Evolutionary conservation across 2,113 vertebrate species (phyloP).

Genomic region (Rhabdomys dilectus): DNA sequence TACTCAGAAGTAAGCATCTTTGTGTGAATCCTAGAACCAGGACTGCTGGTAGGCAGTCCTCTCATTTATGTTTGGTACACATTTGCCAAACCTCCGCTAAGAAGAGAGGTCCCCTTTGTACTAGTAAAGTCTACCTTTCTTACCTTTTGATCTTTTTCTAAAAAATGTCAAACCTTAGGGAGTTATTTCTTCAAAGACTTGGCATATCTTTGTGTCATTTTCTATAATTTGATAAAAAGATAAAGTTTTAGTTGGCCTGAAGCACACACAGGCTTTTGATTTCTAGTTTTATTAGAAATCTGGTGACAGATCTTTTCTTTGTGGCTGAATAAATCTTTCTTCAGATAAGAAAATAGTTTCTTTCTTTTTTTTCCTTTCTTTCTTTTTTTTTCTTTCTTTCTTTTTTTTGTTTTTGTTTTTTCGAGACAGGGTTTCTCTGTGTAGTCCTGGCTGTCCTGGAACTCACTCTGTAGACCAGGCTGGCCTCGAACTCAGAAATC

Average conservation of each 20-base stretch:
- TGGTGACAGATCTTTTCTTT: slow-evolving; percentile 20
- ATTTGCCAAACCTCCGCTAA: background rate
- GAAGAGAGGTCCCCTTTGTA: background rate
- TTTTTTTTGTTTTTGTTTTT: no score
- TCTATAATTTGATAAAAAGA: slow-evolving; percentile 46
- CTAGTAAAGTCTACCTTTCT: background rate
- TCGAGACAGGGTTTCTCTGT: no score
- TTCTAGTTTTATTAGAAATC: slow-evolving; percentile 44
- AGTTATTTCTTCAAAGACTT: slow-evolving; percentile 2
- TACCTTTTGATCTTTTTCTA: background rate
- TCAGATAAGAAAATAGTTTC: background rate
- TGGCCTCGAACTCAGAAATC: no score
- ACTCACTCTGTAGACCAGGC: no score
- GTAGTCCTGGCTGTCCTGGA: no score
- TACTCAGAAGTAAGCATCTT: background rate
- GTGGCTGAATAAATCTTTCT: slow-evolving; percentile 6
- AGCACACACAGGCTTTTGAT: background rate
- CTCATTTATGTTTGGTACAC: background rate
- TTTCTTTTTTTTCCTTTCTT: no score
- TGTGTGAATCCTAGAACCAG: background rate
- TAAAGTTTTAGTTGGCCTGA: background rate
- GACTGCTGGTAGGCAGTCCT: background rate
- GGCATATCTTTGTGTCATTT: background rate
- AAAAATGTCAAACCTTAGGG: background rate
- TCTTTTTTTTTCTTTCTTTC: no score